These are phyloP conservation scores for Natrix natrix DNA, from an alignment of 2,797 vertebrate species.

Conservation along the genomic window DNA sequence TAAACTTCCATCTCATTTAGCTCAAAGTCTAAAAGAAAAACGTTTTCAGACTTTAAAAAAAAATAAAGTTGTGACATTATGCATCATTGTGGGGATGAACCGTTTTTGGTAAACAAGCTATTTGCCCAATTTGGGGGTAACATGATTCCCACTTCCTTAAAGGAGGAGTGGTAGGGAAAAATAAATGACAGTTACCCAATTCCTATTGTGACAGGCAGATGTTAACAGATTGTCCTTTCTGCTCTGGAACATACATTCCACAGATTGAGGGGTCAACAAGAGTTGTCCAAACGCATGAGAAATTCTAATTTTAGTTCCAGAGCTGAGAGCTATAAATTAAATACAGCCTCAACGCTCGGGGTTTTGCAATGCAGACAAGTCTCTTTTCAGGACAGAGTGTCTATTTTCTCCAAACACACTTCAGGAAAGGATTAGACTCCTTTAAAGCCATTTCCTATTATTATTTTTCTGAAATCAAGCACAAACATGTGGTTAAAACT, in stretches of 20 bases:
- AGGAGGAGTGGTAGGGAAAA: neutral
- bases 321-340: slow-evolving; percentile 50
- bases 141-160: neutral
- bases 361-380: slow-evolving; percentile 45
- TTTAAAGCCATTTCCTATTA: slow-evolving; percentile 14
- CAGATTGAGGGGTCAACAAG: slow-evolving; percentile 36
- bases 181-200: slow-evolving; percentile 42
- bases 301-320: slow-evolving; percentile 48
- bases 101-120: slow-evolving; percentile 51
- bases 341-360: slow-evolving; percentile 45
- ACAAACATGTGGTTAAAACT: neutral
- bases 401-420: slow-evolving; percentile 30
- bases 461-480: neutral
- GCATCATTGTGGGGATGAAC: slow-evolving; percentile 20
- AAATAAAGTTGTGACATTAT: neutral
- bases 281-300: slow-evolving; percentile 43
- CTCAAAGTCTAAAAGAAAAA: slow-evolving; percentile 8
- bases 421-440: slow-evolving; percentile 53
- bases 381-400: slow-evolving; percentile 52
- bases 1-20: slow-evolving; percentile 31
- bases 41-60: neutral
- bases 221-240: neutral
- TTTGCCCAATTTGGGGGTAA: slow-evolving; percentile 31
- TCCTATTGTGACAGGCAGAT: slow-evolving; percentile 24
- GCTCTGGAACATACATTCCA: slow-evolving; percentile 2